phyloP scores from a whole-genome alignment of 2,888 invertebrate genomes.

The Strigamia crassipes region DNA sequence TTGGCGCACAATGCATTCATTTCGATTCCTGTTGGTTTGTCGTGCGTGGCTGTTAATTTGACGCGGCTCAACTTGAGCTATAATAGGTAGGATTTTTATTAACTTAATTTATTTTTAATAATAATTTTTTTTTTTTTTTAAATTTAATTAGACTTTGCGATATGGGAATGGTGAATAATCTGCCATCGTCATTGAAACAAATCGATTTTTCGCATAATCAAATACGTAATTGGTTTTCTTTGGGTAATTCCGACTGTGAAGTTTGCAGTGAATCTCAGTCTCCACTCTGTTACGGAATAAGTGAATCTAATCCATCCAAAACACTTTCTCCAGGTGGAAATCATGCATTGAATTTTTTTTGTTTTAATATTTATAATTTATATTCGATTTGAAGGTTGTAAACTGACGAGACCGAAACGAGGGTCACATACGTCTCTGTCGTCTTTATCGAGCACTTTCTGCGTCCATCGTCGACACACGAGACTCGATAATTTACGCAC shows the following conservation, averaged over 20 bases:
- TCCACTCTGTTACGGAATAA: constrained; percentile 24
- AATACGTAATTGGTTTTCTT: constrained; percentile 81
- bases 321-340: constrained; percentile 39
- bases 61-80: constrained; percentile 88
- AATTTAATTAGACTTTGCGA: constrained; percentile 55
- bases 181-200: constrained; percentile 85
- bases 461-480: constrained; percentile 81
- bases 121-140: constrained; percentile 17
- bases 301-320: constrained; percentile 22
- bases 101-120: not conserved
- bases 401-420: constrained; percentile 45
- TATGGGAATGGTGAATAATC: constrained; percentile 87
- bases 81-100: constrained; percentile 67
- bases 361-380: not conserved
- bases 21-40: constrained; percentile 81
- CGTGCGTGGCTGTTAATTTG: constrained; percentile 86
- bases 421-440: constrained; percentile 49
- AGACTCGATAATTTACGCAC: constrained; percentile 80
- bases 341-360: not conserved
- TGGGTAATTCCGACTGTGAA: constrained; percentile 47
- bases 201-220: constrained; percentile 91
- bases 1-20: constrained; percentile 89
- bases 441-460: constrained; percentile 57
- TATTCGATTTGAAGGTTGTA: constrained; percentile 46
- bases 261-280: constrained; percentile 43